Conservation (phyloP, 2,797 vertebrate genomes). For the Lindbergichthys nudifrons region DNA sequence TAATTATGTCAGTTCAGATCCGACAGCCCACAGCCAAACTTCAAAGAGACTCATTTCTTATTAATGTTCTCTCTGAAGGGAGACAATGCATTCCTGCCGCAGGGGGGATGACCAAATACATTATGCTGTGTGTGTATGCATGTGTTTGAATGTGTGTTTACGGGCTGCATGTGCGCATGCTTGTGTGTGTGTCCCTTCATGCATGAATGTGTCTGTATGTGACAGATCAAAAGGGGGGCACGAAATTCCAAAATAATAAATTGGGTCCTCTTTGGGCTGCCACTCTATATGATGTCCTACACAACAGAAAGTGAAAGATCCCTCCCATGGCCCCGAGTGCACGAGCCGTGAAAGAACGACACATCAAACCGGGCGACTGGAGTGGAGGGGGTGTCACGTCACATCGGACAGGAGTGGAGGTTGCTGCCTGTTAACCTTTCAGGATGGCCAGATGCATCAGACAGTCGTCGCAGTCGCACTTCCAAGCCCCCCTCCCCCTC, state of each 20-base stretch:
- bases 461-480: constrained; percentile 28
- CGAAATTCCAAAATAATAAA: constrained; percentile 57
- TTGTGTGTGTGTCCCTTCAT: constrained; percentile 9
- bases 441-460: constrained; percentile 60
- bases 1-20: constrained; percentile 73
- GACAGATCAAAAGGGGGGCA: constrained; percentile 53
- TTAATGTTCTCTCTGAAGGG: constrained; percentile 64
- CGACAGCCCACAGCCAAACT: constrained; percentile 58
- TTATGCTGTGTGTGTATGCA: constrained; percentile 15
- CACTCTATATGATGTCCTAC: constrained; percentile 55
- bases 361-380: constrained; percentile 47
- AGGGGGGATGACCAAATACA: constrained; percentile 28
- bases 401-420: constrained; percentile 47
- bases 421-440: constrained; percentile 75
- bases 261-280: constrained; percentile 55
- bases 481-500: not conserved
- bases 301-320: constrained; percentile 45
- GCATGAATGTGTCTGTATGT: constrained; percentile 14
- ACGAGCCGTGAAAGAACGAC: constrained; percentile 49
- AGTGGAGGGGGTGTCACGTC: constrained; percentile 61
- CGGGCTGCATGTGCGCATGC: not conserved
- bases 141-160: constrained; percentile 27
- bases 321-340: constrained; percentile 30
- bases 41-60: constrained; percentile 70
- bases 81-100: constrained; percentile 46